Evolutionary conservation across 2,797 vertebrate genomes (phyloP).

Genomic region (Anniella stebbinsi): DNA sequence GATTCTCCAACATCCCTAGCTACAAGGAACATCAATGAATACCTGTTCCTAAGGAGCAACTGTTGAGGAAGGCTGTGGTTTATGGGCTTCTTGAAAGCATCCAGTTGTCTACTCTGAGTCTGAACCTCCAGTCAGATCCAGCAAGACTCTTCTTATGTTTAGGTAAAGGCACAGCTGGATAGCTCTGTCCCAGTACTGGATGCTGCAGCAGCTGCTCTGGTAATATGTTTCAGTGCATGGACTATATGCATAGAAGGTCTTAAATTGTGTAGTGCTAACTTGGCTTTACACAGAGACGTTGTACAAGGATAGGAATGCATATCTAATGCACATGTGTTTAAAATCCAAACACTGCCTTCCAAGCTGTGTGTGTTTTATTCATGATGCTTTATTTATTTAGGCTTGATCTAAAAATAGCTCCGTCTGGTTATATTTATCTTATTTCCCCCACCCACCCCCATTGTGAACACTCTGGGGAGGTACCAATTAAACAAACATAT

Average conservation of each 20-base stretch:
- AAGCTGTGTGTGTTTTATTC: not conserved
- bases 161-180: not conserved
- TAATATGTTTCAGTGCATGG: not conserved
- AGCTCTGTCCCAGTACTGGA: not conserved
- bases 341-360: not conserved
- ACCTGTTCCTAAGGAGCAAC: not conserved
- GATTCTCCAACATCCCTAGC: too few relatives aligned
- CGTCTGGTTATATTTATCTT: not conserved
- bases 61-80: not conserved
- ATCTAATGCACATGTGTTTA: slow-evolving; percentile 1
- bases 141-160: not conserved
- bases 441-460: not conserved
- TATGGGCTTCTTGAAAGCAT: not conserved
- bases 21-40: not conserved
- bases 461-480: not conserved
- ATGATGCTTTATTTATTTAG: not conserved
- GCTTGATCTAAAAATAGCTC: not conserved
- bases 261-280: not conserved
- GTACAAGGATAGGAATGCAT: not conserved
- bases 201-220: not conserved
- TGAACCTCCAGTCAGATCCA: not conserved
- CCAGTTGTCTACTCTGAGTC: not conserved
- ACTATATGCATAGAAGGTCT: not conserved
- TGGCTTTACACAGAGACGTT: not conserved
- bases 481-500: not conserved